Evolutionary conservation across 1,140 invertebrate genomes (phyloP).

Genomic region (Helicoverpa zea): DNA sequence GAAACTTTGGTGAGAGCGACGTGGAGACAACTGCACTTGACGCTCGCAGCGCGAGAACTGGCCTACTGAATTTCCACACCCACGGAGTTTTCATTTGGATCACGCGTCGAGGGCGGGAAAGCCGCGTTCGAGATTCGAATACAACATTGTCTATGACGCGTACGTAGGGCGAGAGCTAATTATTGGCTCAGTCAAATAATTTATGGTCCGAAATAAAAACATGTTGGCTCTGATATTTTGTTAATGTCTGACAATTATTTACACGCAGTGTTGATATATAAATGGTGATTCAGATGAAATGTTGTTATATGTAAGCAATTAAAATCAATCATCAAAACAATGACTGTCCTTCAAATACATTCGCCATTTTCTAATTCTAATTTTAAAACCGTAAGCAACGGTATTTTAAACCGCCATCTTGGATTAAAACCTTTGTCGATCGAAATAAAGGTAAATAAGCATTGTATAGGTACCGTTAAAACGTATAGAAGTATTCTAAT

Average conservation of each 20-base stretch:
- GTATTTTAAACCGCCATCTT: no score
- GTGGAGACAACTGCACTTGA: conserved; percentile 58
- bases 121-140: conserved; percentile 65
- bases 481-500: background rate
- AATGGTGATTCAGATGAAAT: background rate
- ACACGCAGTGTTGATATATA: background rate
- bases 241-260: conserved; percentile 5
- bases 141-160: conserved; percentile 50
- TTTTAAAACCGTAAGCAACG: no score
- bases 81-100: conserved; percentile 71
- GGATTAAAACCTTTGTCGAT: no score
- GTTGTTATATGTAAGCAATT: no score
- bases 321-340: no score
- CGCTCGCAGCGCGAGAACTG: conserved; percentile 68
- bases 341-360: no score
- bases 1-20: conserved; percentile 61
- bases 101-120: conserved; percentile 65
- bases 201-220: conserved; percentile 2
- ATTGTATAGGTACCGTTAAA: background rate
- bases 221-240: background rate
- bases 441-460: no score
- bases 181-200: conserved; percentile 8
- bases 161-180: conserved; percentile 27
- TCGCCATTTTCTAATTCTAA: no score
- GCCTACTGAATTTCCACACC: conserved; percentile 60